Evolutionary conservation across 2,888 invertebrate genomes (phyloP), one percentile per base, ranked within the genome.

Genomic region (Microchrysa polita): DNA sequence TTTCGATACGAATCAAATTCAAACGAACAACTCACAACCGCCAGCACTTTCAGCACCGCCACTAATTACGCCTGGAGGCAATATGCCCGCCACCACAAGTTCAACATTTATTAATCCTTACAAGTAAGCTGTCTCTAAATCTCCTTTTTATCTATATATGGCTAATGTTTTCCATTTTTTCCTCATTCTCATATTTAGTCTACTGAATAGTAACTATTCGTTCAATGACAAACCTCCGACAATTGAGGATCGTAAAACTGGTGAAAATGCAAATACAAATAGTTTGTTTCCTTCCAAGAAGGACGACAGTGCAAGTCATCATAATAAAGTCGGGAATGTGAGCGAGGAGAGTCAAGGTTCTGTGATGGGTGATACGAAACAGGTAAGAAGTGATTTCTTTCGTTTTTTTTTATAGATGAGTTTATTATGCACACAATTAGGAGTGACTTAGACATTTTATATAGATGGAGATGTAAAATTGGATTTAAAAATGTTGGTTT

Each of bases 81-180:
- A 22, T 48, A 18, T 65, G 22, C 65, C 65, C 10, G 44, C 44
- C 23, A 65, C 48, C 5, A 65, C 22, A 10, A 65, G 65, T 34
- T 65, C 65, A 22, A 48, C 65, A 22, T 65, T 65, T 18, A 65
- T 65, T 9, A 65, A 65, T 48, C 65, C 65, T 48, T 65, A 65
- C 14, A 65, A 65, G 65, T 65, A 65, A 48, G 10, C 48, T 4
- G 16, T 48, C 12, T 34, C 7, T 34, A n/a, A n/a, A 5, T 34
- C 27, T 34, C 27, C 2, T 34, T 34, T 34, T 34, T n/a, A 9
- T 52, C 12, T 10, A 4, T n/a, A 9, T 16, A 7, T 55, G 10
- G 18, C 14, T 60, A 16, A 60, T 34, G 27, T 42, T 22, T 63
- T 7, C 14, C 27, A 61, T 4, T 42, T 65, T 20, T 18, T 65